Conservation (phyloP, 1,140 invertebrate genomes). For the Drosophila neocordata region DNA sequence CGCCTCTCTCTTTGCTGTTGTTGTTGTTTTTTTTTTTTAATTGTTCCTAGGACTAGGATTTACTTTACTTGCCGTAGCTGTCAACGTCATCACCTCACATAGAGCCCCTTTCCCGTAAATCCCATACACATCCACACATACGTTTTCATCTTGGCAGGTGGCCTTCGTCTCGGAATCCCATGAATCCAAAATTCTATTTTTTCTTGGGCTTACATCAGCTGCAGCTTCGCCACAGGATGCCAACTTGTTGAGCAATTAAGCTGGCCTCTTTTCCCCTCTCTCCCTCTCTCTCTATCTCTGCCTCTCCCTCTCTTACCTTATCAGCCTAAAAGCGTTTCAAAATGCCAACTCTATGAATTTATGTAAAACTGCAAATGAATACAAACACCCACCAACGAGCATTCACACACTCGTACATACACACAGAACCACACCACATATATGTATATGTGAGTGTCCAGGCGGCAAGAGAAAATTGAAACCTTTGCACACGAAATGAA, state of each 20-base stretch:
- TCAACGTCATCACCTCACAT: not conserved
- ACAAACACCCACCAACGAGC: slow-evolving; percentile 16
- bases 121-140: not conserved
- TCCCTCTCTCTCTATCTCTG: not conserved
- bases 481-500: no score
- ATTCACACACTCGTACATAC: slow-evolving; percentile 5
- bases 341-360: slow-evolving; percentile 59
- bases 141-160: not conserved
- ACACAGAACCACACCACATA: not conserved
- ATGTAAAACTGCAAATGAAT: slow-evolving; percentile 51
- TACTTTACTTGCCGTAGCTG: not conserved
- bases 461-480: not conserved
- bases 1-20: not conserved
- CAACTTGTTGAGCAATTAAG: slow-evolving; percentile 80
- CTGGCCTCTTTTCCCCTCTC: slow-evolving; percentile 39
- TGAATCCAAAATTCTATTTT: slow-evolving; percentile 25
- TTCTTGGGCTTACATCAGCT: slow-evolving; percentile 17
- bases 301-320: not conserved
- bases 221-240: slow-evolving; percentile 44
- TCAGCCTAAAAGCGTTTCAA: not conserved
- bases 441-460: not conserved
- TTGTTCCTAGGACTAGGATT: slow-evolving; percentile 7
- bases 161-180: slow-evolving; percentile 10
- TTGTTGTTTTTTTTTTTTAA: not conserved
- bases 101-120: not conserved